Evolutionary conservation across 92 coral and sea anemone genomes (phyloP), one percentile per base, ranked within the genome.

Genomic region (Galaxea fascicularis): DNA sequence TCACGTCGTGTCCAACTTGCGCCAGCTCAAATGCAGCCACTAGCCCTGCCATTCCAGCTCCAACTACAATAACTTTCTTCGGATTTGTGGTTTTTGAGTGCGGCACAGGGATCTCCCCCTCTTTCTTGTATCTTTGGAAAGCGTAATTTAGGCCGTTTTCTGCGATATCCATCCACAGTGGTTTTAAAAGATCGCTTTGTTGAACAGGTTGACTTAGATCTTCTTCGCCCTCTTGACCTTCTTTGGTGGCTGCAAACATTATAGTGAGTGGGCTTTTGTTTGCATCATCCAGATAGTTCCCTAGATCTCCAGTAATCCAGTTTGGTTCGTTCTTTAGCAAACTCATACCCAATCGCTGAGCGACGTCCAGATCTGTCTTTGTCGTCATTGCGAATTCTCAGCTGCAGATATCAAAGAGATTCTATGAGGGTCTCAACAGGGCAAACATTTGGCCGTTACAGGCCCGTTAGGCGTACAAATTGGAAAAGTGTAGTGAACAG

Each of bases 11-110:
- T 29, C 89, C 89, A 64, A 79, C 89, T 85, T 85, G 75, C 16
- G 63, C 84, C 82, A 85, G 69, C 70, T 64, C 89, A 69, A 74
- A 85, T 52, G 89, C 89, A 47, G 89, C 89, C 14, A 80, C 81
- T 10, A 85, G 89, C n/a, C 89, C 85, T 65, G 89, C 89, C 89
- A 85, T 85, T 85, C 89, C 89, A 57, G 89, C n/a, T n/a, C n/a
- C n/a, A n/a, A n/a, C n/a, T n/a, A n/a, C n/a, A n/a, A n/a, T n/a
- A n/a, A n/a, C n/a, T 84, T 46, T 76, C 77, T 85, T 85, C 27
- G 76, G 76, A 22, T 62, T 73, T 57, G 56, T 12, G 54, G 88
- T 53, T 84, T 62, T 71, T 25, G 71, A 57, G 24, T 62, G 47
- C 58, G 35, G 52, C 53, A n/a, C 67, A 77, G 89, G 85, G 51